Evolutionary conservation across 2,113 vertebrate species (phyloP).

Genomic region (Erythrocercus mccallii): DNA sequence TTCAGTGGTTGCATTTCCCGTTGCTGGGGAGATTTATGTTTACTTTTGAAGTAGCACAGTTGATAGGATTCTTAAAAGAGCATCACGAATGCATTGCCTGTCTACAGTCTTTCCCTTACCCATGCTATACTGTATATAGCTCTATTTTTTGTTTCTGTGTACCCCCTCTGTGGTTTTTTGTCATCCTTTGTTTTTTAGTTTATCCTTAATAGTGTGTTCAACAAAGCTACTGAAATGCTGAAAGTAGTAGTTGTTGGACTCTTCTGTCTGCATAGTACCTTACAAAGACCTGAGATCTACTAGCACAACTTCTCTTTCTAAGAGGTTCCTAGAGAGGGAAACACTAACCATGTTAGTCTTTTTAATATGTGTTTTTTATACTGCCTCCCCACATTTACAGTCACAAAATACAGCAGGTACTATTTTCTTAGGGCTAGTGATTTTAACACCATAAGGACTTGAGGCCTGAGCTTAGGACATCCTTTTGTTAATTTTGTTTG

Average conservation of each 20-base stretch:
- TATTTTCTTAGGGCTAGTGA: neutral
- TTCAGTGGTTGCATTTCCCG: neutral
- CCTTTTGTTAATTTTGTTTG: neutral
- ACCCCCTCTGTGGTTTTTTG: neutral
- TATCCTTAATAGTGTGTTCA: neutral
- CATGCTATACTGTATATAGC: neutral
- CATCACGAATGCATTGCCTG: neutral
- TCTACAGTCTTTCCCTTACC: neutral
- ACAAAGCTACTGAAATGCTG: neutral
- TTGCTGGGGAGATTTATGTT: constrained; percentile 42
- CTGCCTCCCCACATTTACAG: neutral
- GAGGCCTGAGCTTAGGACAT: neutral
- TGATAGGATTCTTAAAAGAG: constrained; percentile 23
- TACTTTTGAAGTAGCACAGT: constrained; percentile 16
- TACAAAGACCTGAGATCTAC: neutral
- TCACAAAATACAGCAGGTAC: neutral
- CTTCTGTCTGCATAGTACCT: neutral
- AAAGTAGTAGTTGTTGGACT: neutral
- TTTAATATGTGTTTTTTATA: neutral
- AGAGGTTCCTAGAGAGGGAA: neutral
- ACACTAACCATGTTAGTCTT: neutral
- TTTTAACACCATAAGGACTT: neutral
- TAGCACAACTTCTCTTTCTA: neutral
- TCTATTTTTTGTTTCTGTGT: neutral
- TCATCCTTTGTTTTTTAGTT: neutral